Evolutionary conservation across 2,797 vertebrate genomes (phyloP), one percentile per base, ranked within the genome.

Genomic region (Sebastes umbrosus): DNA sequence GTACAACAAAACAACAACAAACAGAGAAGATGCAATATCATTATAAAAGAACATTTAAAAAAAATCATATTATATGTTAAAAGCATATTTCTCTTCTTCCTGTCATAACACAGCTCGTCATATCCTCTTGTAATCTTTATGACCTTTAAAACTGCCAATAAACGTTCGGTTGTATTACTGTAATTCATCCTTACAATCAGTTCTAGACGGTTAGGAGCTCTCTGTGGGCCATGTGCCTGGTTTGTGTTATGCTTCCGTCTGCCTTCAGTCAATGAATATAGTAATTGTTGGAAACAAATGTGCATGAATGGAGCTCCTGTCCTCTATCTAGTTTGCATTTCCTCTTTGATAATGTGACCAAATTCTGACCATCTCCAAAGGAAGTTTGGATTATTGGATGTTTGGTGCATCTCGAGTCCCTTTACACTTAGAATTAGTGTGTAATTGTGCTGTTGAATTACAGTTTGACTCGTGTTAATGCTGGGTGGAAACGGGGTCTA

Each of bases 81-180:
- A 77, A 27, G 20, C 34, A 68, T 52, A 60, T 67, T 68, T 46
- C 11, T 54, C 43, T 39, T 27, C 39, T 16, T 36, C n/a, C n/a
- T 43, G 9, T 46, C 31, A 27, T 12, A 46, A 73, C 69, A 14
- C 52, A 68, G 70, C 14, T 25, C 12, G 50, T 31, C 70, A 36
- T 34, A 46, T 70, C 72, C 66, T 22, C 71, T 32, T 43, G 13
- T 63, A 46, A 58, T 75, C 27, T 59, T 20, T 46, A 11, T 68
- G 67, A 62, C 72, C 34, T 66, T 86, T 73, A 9, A 76, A 73
- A 60, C 13, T 3, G 50, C 70, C 69, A 55, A 12, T 59, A 25
- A 60, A 25, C 39, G 6, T 43, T 43, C 14, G 6, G 39, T 43
- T 16, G 39, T 43, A 43, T 43, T 43, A 43, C 39, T 43, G 39